phyloP scores from a whole-genome alignment of 2,797 vertebrate genomes.

The Enteromius argenteus region DNA sequence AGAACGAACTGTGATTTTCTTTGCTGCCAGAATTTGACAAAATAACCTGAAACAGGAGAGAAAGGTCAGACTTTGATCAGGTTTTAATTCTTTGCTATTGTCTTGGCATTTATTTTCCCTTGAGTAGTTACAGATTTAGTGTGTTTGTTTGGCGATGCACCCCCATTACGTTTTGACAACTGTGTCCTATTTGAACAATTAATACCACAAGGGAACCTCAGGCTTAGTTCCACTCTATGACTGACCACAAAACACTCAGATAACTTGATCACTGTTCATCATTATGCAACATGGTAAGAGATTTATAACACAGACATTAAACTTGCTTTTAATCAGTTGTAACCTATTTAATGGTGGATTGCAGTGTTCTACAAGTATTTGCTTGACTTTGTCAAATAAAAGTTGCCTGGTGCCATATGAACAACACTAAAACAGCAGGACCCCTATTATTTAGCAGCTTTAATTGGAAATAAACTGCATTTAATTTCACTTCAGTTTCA shows the following conservation, averaged over 20 bases:
- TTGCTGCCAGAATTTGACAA: background rate
- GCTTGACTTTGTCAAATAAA: background rate
- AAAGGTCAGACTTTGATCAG: slow-evolving; percentile 6
- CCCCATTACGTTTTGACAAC: background rate
- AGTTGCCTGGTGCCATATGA: slow-evolving; percentile 30
- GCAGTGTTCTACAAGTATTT: background rate
- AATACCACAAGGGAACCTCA: slow-evolving; percentile 1
- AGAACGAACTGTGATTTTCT: background rate
- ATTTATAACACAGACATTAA: background rate
- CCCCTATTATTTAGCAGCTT: slow-evolving; percentile 32
- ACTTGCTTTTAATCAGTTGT: background rate
- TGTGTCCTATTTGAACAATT: background rate
- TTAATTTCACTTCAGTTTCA: background rate
- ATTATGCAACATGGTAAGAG: background rate
- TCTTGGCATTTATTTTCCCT: slow-evolving; percentile 18
- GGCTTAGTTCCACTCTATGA: background rate
- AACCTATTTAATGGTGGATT: background rate
- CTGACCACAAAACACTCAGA: slow-evolving; percentile 1
- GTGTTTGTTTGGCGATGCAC: background rate
- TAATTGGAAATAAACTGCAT: slow-evolving; percentile 12
- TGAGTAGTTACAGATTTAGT: slow-evolving; percentile 16
- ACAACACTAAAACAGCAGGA: slow-evolving; percentile 40
- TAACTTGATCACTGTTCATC: background rate
- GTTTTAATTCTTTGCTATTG: background rate
- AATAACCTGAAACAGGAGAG: background rate